phyloP scores from a whole-genome alignment of 2,113 vertebrate genomes.

The Oncorhynchus keta region DNA sequence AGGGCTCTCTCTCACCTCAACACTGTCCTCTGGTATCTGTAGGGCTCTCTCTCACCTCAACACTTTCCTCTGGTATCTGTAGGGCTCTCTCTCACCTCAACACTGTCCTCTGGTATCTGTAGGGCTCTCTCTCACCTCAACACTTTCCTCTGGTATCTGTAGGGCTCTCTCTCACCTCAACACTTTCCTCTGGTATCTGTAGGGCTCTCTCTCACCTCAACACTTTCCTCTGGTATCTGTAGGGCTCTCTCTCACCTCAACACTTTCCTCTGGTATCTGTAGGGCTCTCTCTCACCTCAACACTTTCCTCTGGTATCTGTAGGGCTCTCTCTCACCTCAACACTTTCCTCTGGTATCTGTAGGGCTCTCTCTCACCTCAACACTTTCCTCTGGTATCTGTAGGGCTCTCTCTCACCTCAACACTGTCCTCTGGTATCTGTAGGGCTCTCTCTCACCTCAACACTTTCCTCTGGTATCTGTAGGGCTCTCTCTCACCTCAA shows the following conservation, averaged over 20 bases:
- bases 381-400: too few relatives aligned
- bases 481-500: slow-evolving; percentile 19
- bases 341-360: too few relatives aligned
- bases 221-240: too few relatives aligned
- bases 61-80: too few relatives aligned
- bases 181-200: too few relatives aligned
- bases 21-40: too few relatives aligned
- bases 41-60: slow-evolving; percentile 19
- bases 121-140: slow-evolving; percentile 19
- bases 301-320: too few relatives aligned
- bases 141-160: too few relatives aligned
- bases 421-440: too few relatives aligned
- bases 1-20: slow-evolving; percentile 18
- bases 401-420: slow-evolving; percentile 19
- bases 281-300: slow-evolving; percentile 19
- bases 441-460: slow-evolving; percentile 19
- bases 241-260: slow-evolving; percentile 19
- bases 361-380: slow-evolving; percentile 19
- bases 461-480: too few relatives aligned
- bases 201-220: slow-evolving; percentile 19
- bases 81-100: slow-evolving; percentile 19
- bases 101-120: too few relatives aligned
- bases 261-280: too few relatives aligned
- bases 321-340: slow-evolving; percentile 19
- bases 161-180: slow-evolving; percentile 19